phyloP scores from a whole-genome alignment of 2,113 vertebrate species.

The Bettongia penicillata region DNA sequence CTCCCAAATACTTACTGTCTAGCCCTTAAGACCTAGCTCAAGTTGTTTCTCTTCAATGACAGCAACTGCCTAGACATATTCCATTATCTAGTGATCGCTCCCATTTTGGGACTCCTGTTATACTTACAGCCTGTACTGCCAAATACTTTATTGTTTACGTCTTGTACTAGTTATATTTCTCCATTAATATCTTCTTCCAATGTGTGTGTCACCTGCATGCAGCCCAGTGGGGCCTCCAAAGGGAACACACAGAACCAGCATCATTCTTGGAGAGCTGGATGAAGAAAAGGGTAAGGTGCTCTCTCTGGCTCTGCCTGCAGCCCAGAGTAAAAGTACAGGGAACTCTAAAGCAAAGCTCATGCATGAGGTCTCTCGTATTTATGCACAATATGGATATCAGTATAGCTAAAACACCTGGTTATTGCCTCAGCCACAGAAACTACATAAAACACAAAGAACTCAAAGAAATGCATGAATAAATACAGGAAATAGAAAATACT shows the following conservation, averaged over 20 bases:
- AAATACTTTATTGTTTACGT: conserved; percentile 27
- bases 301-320: background rate
- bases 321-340: background rate
- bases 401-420: background rate
- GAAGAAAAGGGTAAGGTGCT: background rate
- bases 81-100: background rate
- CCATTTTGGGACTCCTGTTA: background rate
- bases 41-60: background rate
- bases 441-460: background rate
- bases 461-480: background rate
- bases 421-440: background rate
- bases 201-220: background rate
- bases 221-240: background rate
- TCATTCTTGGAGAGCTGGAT: background rate
- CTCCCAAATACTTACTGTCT: background rate
- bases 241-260: background rate
- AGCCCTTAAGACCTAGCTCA: background rate
- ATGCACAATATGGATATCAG: background rate
- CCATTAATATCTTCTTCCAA: background rate
- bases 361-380: background rate
- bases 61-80: background rate
- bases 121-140: conserved; percentile 5
- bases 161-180: conserved; percentile 9
- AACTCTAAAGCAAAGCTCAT: background rate
- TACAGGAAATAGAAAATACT: background rate